These are phyloP conservation scores for Pteropus alecto DNA, from an alignment of 2,113 vertebrate genomes.

Conservation along the genomic window DNA sequence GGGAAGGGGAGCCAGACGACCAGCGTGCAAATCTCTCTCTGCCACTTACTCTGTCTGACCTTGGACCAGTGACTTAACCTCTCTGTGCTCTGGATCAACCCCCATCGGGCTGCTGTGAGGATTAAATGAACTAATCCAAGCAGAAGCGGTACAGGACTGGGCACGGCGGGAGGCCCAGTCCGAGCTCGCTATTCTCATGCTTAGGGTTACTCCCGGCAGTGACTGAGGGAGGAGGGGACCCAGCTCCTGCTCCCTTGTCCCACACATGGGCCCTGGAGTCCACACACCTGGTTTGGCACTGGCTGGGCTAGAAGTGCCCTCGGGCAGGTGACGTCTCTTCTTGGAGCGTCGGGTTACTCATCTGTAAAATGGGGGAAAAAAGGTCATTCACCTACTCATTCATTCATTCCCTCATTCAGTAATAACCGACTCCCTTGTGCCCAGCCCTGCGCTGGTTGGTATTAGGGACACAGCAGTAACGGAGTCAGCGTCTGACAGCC, in stretches of 20 bases:
- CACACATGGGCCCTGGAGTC: background rate
- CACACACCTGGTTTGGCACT: slow-evolving; percentile 57
- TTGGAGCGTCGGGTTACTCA: slow-evolving; percentile 51
- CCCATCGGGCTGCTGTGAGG: background rate
- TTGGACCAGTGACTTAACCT: background rate
- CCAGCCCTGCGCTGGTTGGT: background rate
- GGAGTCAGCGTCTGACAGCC: background rate
- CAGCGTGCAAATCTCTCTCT: background rate
- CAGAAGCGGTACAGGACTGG: background rate
- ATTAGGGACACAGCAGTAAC: background rate
- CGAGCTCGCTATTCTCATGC: rapidly evolving
- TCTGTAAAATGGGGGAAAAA: slow-evolving; percentile 48
- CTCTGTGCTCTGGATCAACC: background rate
- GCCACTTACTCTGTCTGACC: background rate
- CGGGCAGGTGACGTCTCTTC: background rate
- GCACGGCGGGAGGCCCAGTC: rapidly evolving
- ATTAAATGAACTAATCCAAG: background rate
- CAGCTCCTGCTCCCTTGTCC: background rate
- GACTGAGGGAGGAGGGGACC: background rate
- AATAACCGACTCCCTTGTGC: background rate
- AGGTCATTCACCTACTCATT: background rate
- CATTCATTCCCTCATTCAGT: background rate
- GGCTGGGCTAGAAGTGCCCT: slow-evolving; percentile 49
- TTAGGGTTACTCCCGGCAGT: rapidly evolving
- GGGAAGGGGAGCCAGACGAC: background rate